Conservation (phyloP, 1,140 invertebrate species). For the Zaprionus inermis region DNA sequence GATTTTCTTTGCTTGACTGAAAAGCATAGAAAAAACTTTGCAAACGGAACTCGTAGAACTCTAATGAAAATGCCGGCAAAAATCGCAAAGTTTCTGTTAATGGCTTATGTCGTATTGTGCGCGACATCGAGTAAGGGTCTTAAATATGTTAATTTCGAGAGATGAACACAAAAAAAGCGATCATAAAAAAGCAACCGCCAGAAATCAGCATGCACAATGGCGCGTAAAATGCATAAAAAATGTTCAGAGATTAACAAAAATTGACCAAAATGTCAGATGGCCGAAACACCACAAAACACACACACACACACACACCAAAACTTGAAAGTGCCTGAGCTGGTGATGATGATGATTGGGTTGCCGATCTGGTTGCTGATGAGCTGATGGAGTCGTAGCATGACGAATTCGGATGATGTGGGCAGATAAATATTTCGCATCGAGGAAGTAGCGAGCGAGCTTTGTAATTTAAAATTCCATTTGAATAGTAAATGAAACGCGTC, state of each 20-base stretch:
- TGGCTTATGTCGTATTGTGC: slow-evolving; percentile 21
- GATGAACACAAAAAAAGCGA: slow-evolving; percentile 36
- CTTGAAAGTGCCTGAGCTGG: slow-evolving; percentile 25
- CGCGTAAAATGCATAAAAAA: slow-evolving; percentile 65
- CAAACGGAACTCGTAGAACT: slow-evolving; percentile 37
- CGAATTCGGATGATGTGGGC: slow-evolving; percentile 65
- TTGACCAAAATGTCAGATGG: slow-evolving; percentile 62
- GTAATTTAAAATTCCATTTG: slow-evolving; percentile 60
- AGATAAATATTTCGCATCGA: slow-evolving; percentile 53
- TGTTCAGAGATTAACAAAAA: slow-evolving; percentile 56
- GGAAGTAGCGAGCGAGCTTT: slow-evolving; percentile 56
- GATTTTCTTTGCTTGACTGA: slow-evolving; percentile 44
- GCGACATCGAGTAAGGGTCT: slow-evolving; percentile 15
- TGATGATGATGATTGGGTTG: slow-evolving; percentile 33
- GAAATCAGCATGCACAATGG: slow-evolving; percentile 53
- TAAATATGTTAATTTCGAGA: slow-evolving; percentile 59
- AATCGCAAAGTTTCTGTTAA: slow-evolving; percentile 45
- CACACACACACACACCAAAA: no score
- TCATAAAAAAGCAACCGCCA: slow-evolving; percentile 20
- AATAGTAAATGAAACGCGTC: slow-evolving; percentile 43
- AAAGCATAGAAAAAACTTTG: slow-evolving; percentile 26
- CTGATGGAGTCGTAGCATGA: slow-evolving; percentile 33
- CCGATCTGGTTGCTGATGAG: slow-evolving; percentile 5
- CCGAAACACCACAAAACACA: slow-evolving; percentile 38
- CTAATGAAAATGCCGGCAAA: slow-evolving; percentile 42